Base-by-base conservation (phyloP, 1,140 invertebrate genomes). In the Metopolophium dirhodum region DNA sequence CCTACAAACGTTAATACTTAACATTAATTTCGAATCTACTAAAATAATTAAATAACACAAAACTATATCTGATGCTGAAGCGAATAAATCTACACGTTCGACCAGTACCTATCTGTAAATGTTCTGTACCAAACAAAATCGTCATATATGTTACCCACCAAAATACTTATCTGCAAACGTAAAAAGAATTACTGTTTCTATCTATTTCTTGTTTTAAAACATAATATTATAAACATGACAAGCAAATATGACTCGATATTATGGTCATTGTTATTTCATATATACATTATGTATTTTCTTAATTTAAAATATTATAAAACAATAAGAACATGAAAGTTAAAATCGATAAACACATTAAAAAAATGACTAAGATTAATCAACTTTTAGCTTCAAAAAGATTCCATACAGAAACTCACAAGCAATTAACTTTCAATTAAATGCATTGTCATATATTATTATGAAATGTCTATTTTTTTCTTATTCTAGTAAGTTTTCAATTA, bases 381-480 rank as follows among this genome's bases (percentile, higher is more conserved):
- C 30, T 47, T 86, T 14, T 11, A 47, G 37, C 26, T 45, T 86
- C 7, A 45, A 86, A 45, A 86, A 30, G 9, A 86, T 45, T 86
- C 45, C 22, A 30, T 86, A 14, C 41, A 47, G 11, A 86, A 86
- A 23, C 83, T 45, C 11, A 47, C 45, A n/a, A 87, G 14, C 14
- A 87, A 87, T 87, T 49, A 87, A 87, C 11, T 87, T 87, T 49
- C 11, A 87, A 87, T 87, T 87, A n/a, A 87, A 49, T 30, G 18
- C 14, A 87, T 87, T 49, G 85, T 49, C 26, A 54, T 54, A 22
- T 20, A 54, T 41, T 41, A 41, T 41, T 41, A 41, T 3, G 41
- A 41, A 41, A 41, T 41, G 4, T 37, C 37, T 30, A 47, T 47
- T 45, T n/a, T 30, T 30, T 87, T 47, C 8, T n/a, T 45, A 49